Base-by-base conservation (phyloP, 2,888 invertebrate genomes). In the Liodrosophila aerea region DNA sequence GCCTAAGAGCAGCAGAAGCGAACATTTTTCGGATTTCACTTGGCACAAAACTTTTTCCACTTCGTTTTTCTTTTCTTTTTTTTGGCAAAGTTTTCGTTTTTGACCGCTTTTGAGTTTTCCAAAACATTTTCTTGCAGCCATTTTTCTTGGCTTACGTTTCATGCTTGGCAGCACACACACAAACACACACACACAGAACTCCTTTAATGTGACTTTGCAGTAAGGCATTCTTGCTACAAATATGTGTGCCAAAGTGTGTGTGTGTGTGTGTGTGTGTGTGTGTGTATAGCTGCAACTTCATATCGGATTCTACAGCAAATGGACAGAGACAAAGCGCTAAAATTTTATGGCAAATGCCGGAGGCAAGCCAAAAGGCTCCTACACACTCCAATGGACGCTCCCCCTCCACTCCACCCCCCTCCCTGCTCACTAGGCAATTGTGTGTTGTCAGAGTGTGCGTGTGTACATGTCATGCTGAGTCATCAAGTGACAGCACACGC, bases 381-480 rank as follows among this genome's bases (percentile, higher is more conserved):
- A 54, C 45, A 50, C 53, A 43, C 40, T n/a, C n/a, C n/a, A n/a
- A n/a, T n/a, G n/a, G n/a, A n/a, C n/a, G n/a, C n/a, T n/a, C n/a
- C n/a, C n/a, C n/a, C n/a, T n/a, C n/a, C n/a, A n/a, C n/a, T n/a
- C 39, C 57, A 47, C 40, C 49, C 16, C 49, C 30, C 41, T 22
- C 22, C 22, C 22, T 47, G 41, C 47, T 34, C 43, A 66, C 47
- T 69, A 50, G 41, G 15, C 39, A 30, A 44, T 39, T 29, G 31
- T 30, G 9, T 18, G 34, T 22, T 29, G 37, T 27, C 33, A 43
- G 34, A 44, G 36, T 36, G 45, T 39, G 50, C 22, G 44, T 37
- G 37, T 52, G 29, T 29, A 27, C 36, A 39, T 49, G 36, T 56
- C 57, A 45, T 64, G 85, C 82, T 85, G 85, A 85, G 76, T 80